A percentile compares a stretch with the other conserved stretches of the same genome.
Evolutionary conservation across 2,888 invertebrate species (phyloP).

Genomic region (Rotaria socialis): DNA sequence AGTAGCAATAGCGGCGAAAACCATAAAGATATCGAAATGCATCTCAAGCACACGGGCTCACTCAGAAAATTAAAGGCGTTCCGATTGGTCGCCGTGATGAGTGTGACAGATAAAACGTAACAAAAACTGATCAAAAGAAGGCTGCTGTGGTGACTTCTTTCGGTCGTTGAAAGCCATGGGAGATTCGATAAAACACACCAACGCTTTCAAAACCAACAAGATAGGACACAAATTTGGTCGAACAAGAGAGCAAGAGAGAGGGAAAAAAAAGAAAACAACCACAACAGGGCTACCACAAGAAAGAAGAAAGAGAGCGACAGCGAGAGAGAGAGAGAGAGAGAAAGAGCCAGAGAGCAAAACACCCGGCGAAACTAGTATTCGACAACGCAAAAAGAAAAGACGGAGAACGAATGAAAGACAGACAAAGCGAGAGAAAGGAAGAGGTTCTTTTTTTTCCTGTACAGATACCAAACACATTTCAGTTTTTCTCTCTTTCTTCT

Average conservation of each 20-base stretch:
- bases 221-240: not conserved
- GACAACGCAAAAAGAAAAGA: not conserved
- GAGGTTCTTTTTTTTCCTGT: not conserved
- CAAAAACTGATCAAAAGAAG: not conserved
- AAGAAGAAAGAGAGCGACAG: not conserved
- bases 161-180: not conserved
- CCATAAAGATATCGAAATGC: not conserved
- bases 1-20: not conserved
- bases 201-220: not conserved
- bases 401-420: constrained; percentile 7
- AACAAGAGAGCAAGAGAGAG: not conserved
- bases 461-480: not conserved
- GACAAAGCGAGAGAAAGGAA: not conserved
- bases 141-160: not conserved
- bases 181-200: not conserved
- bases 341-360: not conserved
- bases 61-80: not conserved
- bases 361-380: not conserved
- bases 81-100: not conserved
- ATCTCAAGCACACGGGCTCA: not conserved
- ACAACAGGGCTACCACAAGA: not conserved
- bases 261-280: constrained; percentile 9
- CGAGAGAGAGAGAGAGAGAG: not conserved
- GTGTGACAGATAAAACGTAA: not conserved
- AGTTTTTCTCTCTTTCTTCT: not conserved